Conservation (phyloP, 2,797 vertebrate species). For the Triplophysa yarkandensis region DNA sequence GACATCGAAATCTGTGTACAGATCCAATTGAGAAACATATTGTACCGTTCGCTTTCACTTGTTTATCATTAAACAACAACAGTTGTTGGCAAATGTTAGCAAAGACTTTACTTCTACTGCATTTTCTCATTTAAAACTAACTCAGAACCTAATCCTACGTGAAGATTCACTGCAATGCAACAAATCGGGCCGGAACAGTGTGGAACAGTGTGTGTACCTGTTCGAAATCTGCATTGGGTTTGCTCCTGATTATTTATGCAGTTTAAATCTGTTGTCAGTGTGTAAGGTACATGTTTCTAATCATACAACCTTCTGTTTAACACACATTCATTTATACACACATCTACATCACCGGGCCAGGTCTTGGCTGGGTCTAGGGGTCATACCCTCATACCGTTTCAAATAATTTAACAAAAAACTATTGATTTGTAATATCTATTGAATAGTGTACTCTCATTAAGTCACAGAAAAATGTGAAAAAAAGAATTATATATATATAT, state of each 20-base stretch:
- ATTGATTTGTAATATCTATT: too few relatives aligned
- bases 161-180: constrained; percentile 12
- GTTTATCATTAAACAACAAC: neutral
- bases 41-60: too few relatives aligned
- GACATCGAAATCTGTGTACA: too few relatives aligned
- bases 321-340: neutral
- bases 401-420: too few relatives aligned
- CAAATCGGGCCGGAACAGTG: neutral
- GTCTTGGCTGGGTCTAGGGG: too few relatives aligned
- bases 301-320: neutral
- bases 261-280: constrained; percentile 1
- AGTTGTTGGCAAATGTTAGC: neutral
- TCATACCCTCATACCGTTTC: too few relatives aligned
- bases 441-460: too few relatives aligned
- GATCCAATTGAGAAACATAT: too few relatives aligned
- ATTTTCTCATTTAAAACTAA: too few relatives aligned
- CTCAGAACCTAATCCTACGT: neutral
- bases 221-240: neutral
- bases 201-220: constrained; percentile 1
- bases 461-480: too few relatives aligned
- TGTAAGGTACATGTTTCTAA: neutral
- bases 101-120: neutral
- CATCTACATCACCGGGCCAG: too few relatives aligned
- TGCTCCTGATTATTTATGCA: neutral
- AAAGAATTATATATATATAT: too few relatives aligned